Percentiles rank a stretch among this genome's conserved stretches.
phyloP scores from a whole-genome alignment of 1,140 invertebrate genomes.

The Sarcophaga bullata region DNA sequence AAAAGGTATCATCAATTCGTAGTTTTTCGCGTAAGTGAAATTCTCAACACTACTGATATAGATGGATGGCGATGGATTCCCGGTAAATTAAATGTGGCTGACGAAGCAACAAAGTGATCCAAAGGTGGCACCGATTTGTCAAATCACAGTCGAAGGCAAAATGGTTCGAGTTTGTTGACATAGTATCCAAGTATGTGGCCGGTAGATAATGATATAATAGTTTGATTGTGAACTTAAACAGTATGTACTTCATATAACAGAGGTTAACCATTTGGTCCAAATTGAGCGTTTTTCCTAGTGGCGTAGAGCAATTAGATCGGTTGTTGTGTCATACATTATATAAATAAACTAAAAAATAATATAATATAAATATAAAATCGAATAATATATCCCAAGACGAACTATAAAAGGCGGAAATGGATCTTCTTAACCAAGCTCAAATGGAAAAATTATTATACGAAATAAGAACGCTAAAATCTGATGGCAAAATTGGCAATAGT shows the following conservation, averaged over 20 bases:
- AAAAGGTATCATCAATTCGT: constrained; percentile 2
- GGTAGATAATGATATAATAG: background rate
- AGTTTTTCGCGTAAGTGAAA: background rate
- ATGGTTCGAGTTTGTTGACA: background rate
- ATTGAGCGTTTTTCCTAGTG: background rate
- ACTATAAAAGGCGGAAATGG: background rate
- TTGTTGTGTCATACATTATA: background rate
- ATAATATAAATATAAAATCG: background rate
- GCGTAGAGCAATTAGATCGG: background rate
- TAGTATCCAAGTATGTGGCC: background rate
- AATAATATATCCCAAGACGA: background rate
- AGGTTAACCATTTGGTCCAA: background rate
- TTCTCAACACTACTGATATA: constrained; percentile 48
- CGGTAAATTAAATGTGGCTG: constrained; percentile 52
- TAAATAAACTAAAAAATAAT: background rate
- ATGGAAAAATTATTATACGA: constrained; percentile 18
- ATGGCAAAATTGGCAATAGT: background rate
- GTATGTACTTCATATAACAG: background rate
- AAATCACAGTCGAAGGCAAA: background rate
- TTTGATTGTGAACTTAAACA: constrained; percentile 12
- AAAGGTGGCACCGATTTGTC: background rate
- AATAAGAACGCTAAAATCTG: background rate
- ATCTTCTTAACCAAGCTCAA: constrained; percentile 20
- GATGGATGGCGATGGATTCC: constrained; percentile 49
- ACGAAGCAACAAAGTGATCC: constrained; percentile 49